These are phyloP conservation scores for Drosophila leontia DNA, from an alignment of 1,140 invertebrate genomes.

Conservation along the genomic window DNA sequence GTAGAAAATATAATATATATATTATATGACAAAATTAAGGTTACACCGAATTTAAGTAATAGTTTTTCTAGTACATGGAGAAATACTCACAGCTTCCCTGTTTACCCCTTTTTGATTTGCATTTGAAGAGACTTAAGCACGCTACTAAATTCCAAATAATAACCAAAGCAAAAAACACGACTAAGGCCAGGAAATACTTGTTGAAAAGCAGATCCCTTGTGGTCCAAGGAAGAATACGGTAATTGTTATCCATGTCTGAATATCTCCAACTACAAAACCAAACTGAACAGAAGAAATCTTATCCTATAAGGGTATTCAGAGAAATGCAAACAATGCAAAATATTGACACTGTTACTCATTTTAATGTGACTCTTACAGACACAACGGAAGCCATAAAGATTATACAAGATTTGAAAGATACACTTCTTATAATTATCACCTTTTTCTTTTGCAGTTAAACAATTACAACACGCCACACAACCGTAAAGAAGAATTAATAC, in stretches of 20 bases:
- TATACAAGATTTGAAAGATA: background rate
- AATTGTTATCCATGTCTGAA: background rate
- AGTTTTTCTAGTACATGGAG: background rate
- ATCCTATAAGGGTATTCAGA: background rate
- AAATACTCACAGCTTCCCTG: background rate
- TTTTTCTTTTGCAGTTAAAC: background rate
- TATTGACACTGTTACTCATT: background rate
- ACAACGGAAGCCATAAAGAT: slow-evolving; percentile 4
- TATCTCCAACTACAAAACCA: background rate
- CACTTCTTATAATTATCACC: background rate
- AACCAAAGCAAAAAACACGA: background rate
- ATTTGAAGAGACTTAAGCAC: background rate
- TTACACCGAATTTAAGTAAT: too few relatives aligned
- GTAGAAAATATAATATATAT: too few relatives aligned
- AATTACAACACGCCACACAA: background rate
- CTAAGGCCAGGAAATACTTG: background rate
- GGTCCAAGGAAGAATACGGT: background rate
- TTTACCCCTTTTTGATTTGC: background rate
- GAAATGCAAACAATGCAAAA: background rate
- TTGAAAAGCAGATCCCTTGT: background rate
- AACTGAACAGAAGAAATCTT: background rate
- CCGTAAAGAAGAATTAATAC: background rate
- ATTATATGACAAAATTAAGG: too few relatives aligned
- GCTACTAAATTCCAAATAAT: background rate
- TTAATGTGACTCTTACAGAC: background rate